These are phyloP conservation scores for Lordiphosa mommai DNA, from an alignment of 1,140 invertebrate species.

Conservation along the genomic window DNA sequence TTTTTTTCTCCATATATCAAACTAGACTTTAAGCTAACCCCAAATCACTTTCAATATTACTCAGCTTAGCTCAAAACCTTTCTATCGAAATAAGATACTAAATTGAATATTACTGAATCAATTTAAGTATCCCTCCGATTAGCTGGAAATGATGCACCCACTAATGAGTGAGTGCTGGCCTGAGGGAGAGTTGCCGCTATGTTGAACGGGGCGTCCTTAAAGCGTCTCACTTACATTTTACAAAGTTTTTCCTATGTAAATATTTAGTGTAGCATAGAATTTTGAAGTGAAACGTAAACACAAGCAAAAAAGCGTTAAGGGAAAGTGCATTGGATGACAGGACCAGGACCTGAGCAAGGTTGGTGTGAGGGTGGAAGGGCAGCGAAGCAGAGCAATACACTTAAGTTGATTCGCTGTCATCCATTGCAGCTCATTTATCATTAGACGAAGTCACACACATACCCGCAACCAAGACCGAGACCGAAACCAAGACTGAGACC, in stretches of 20 bases:
- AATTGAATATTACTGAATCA: too few relatives aligned
- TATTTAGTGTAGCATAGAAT: slow-evolving; percentile 71
- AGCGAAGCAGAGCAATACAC: slow-evolving; percentile 76
- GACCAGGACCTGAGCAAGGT: not conserved
- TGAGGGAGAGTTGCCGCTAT: too few relatives aligned
- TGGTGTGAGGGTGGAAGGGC: slow-evolving; percentile 11
- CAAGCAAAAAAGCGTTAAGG: slow-evolving; percentile 53
- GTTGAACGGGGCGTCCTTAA: slow-evolving; percentile 25
- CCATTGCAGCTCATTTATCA: slow-evolving; percentile 79
- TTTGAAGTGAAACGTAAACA: slow-evolving; percentile 74
- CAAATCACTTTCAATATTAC: too few relatives aligned
- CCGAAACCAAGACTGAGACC: not conserved
- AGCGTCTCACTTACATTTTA: slow-evolving; percentile 58
- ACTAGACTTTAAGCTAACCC: too few relatives aligned
- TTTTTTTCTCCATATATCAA: too few relatives aligned
- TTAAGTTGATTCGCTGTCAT: slow-evolving; percentile 79
- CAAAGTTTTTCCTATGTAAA: slow-evolving; percentile 63
- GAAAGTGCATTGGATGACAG: slow-evolving; percentile 58
- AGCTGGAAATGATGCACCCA: too few relatives aligned
- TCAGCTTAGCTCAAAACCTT: too few relatives aligned
- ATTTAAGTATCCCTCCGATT: too few relatives aligned
- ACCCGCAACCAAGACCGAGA: slow-evolving; percentile 9
- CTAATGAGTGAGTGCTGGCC: too few relatives aligned
- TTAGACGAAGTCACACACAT: slow-evolving; percentile 69
- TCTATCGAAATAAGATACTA: too few relatives aligned